Evolutionary conservation across 2,888 invertebrate genomes (phyloP).

Genomic region (Seira musarum): DNA sequence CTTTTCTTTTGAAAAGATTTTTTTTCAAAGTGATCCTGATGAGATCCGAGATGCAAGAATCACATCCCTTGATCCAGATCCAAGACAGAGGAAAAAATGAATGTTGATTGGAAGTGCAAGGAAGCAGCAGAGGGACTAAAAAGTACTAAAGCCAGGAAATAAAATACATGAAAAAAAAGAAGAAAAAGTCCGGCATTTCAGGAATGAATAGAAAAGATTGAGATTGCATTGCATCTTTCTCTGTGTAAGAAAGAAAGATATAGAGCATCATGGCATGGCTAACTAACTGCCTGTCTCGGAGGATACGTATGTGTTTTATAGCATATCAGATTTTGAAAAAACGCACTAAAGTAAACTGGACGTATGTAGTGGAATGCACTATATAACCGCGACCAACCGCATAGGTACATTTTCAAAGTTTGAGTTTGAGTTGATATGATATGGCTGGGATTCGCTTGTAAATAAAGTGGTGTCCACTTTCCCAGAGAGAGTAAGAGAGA

Average conservation of each 20-base stretch:
- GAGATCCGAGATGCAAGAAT: slow-evolving; percentile 60
- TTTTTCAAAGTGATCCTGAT: slow-evolving; percentile 48
- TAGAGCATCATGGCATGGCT: slow-evolving; percentile 15
- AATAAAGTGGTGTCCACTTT: slow-evolving; percentile 19
- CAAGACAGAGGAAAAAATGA: slow-evolving; percentile 60
- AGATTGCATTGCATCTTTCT: slow-evolving; percentile 10
- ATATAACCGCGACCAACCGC: background rate
- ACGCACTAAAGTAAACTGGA: too few relatives aligned
- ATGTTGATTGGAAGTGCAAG: slow-evolving; percentile 62
- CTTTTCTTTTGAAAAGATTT: slow-evolving; percentile 8
- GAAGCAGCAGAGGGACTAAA: slow-evolving; percentile 57
- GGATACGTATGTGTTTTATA: slow-evolving; percentile 53
- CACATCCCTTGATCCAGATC: slow-evolving; percentile 59
- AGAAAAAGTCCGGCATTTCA: background rate
- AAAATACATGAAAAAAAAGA: slow-evolving; percentile 37
- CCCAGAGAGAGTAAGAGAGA: background rate
- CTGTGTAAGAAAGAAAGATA: background rate
- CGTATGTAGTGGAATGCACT: too few relatives aligned
- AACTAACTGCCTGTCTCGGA: slow-evolving; percentile 54
- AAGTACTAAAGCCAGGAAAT: slow-evolving; percentile 54
- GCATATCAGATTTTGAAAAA: slow-evolving; percentile 44
- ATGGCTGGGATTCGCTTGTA: background rate
- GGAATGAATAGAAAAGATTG: slow-evolving; percentile 25
- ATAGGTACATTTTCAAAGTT: background rate
- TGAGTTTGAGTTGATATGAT: background rate